Evolutionary conservation across 2,113 vertebrate species (phyloP).

Genomic region (Lanius ludovicianus): DNA sequence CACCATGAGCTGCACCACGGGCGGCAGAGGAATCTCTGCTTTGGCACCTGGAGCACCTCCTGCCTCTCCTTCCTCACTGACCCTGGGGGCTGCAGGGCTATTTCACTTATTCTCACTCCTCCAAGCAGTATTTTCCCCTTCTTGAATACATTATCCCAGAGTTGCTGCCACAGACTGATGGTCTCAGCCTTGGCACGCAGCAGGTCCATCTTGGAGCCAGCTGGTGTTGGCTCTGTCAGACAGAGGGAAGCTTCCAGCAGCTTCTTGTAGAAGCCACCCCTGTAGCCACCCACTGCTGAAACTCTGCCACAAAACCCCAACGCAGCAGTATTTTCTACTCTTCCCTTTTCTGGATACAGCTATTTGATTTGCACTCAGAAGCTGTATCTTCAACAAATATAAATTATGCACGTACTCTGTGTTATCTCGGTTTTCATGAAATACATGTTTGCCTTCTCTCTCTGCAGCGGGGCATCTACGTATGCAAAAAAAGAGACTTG

Average conservation of each 20-base stretch:
- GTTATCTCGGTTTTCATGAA: background rate
- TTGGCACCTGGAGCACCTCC: background rate
- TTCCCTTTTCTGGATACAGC: background rate
- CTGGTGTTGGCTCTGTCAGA: background rate
- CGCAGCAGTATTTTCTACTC: background rate
- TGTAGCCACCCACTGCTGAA: background rate
- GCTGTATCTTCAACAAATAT: background rate
- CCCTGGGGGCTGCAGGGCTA: background rate
- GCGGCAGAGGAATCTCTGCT: background rate
- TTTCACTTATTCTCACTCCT: background rate
- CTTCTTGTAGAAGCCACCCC: background rate
- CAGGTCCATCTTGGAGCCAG: background rate
- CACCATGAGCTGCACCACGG: fast-evolving
- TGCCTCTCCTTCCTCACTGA: background rate
- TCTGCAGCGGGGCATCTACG: background rate
- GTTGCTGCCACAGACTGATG: background rate
- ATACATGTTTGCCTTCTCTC: background rate
- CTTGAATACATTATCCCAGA: background rate
- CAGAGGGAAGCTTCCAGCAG: background rate
- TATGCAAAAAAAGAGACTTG: background rate
- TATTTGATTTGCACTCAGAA: background rate
- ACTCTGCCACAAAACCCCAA: background rate
- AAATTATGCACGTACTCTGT: background rate
- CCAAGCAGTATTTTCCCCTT: background rate
- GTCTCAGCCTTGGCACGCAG: background rate